Percentiles rank a stretch among this genome's conserved stretches.
These are phyloP conservation scores for Dryobotodes eremita DNA, from an alignment of 2,888 invertebrate species.

Conservation along the genomic window DNA sequence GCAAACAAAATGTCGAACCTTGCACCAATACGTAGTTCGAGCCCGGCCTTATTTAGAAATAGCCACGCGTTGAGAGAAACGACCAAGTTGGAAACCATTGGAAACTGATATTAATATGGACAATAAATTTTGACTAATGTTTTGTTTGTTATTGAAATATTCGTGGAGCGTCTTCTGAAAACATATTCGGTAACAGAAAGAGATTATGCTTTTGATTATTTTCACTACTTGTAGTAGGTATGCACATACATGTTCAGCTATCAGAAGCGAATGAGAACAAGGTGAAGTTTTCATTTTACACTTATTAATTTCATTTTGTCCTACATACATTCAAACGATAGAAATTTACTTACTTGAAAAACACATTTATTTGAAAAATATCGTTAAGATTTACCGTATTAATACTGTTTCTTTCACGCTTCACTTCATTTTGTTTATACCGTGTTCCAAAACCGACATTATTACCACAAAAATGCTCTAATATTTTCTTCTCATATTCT, in stretches of 20 bases:
- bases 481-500: conserved; percentile 37
- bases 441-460: background rate
- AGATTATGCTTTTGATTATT: conserved; percentile 4
- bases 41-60: conserved; percentile 78
- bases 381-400: background rate
- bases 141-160: conserved; percentile 24
- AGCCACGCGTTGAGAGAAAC: conserved; percentile 58
- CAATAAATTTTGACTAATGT: conserved; percentile 27
- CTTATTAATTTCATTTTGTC: background rate
- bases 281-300: background rate
- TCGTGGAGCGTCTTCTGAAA: conserved; percentile 4
- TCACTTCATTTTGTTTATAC: background rate
- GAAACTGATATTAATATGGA: conserved; percentile 33
- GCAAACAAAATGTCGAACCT: conserved; percentile 78
- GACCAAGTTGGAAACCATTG: conserved; percentile 53
- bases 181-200: background rate
- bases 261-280: background rate
- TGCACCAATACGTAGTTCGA: conserved; percentile 75
- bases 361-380: background rate
- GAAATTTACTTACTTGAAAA: no score
- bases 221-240: background rate
- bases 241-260: no score
- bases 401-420: background rate
- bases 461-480: conserved; percentile 29
- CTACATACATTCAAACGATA: background rate